Conservation (phyloP, 2,888 invertebrate species). For the Nomada hirtipes region DNA sequence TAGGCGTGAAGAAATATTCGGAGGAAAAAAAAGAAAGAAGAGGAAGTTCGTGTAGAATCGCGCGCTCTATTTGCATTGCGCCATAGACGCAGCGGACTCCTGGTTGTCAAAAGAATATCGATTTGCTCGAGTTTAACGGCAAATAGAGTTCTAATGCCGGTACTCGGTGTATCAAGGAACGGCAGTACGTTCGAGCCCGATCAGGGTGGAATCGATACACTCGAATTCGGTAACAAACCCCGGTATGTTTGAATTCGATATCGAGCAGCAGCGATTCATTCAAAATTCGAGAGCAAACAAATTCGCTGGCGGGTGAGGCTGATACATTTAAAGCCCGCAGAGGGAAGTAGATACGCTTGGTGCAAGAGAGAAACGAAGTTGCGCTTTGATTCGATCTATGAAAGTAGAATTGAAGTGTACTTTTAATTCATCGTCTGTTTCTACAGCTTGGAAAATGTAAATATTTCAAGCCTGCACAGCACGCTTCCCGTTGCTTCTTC, state of each 20-base stretch:
- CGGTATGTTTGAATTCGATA: constrained; percentile 54
- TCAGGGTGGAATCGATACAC: constrained; percentile 31
- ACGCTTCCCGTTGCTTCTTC: too few relatives aligned
- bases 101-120: constrained; percentile 49
- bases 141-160: constrained; percentile 43
- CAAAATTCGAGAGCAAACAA: constrained; percentile 51
- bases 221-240: constrained; percentile 52
- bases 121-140: constrained; percentile 50
- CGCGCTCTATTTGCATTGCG: constrained; percentile 29
- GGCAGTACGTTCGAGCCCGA: background rate
- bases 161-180: constrained; percentile 21
- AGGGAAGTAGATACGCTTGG: background rate
- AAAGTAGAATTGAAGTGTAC: background rate
- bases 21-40: background rate
- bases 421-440: background rate
- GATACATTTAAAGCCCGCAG: constrained; percentile 21
- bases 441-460: background rate
- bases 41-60: constrained; percentile 2
- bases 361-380: background rate
- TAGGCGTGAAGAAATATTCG: background rate
- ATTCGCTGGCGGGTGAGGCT: constrained; percentile 24
- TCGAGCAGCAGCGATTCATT: constrained; percentile 40
- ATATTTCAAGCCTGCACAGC: background rate
- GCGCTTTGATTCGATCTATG: background rate
- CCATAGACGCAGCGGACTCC: background rate